These are phyloP conservation scores for Anguilla marmorata DNA, from an alignment of 2,797 vertebrate species.

Conservation along the genomic window DNA sequence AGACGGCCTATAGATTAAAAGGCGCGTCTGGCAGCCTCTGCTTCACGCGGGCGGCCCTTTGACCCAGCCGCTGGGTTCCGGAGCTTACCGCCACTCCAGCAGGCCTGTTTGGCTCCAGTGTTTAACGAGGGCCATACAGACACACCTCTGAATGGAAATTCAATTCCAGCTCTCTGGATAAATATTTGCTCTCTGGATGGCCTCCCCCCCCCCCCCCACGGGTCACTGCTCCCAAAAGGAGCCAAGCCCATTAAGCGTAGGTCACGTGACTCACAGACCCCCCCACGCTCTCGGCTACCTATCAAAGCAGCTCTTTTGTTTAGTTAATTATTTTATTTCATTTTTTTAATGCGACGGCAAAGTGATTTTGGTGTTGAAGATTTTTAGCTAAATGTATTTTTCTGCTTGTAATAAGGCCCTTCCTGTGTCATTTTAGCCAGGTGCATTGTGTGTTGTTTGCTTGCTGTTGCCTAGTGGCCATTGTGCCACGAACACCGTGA, in stretches of 20 bases:
- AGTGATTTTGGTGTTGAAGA: background rate
- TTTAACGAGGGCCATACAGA: slow-evolving; percentile 38
- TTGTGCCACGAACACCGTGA: no score
- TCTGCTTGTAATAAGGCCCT: background rate
- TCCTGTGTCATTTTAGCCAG: background rate
- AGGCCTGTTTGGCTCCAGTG: slow-evolving; percentile 18
- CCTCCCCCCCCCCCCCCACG: background rate
- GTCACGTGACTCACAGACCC: background rate
- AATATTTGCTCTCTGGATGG: slow-evolving; percentile 41
- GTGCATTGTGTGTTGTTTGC: background rate
- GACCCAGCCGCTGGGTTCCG: background rate
- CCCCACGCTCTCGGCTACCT: background rate
- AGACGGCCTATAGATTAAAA: background rate
- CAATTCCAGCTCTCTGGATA: slow-evolving; percentile 33
- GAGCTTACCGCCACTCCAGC: background rate
- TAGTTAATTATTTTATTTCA: no score
- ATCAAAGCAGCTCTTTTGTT: background rate
- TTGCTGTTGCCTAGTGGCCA: background rate
- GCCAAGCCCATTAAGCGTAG: background rate
- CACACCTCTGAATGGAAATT: slow-evolving; percentile 30
- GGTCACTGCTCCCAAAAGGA: slow-evolving; percentile 24
- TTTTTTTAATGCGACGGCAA: background rate
- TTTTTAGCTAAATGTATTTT: background rate
- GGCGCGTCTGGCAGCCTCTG: background rate
- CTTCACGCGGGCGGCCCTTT: background rate